Evolutionary conservation across 2,888 invertebrate genomes (phyloP).

Genomic region (Euclidia mi): DNA sequence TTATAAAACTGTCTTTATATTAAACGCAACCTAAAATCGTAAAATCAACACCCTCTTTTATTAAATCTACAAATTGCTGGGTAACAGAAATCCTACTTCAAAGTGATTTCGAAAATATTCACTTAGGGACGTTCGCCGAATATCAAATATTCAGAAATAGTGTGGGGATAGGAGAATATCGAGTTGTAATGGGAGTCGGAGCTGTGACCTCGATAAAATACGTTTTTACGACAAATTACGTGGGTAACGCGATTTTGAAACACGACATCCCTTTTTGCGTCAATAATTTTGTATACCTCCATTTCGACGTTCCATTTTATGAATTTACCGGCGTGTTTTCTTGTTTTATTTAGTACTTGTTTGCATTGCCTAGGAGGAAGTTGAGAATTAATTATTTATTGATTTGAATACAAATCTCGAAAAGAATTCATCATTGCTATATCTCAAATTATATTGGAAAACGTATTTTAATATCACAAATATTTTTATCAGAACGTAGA

Average conservation of each 20-base stretch:
- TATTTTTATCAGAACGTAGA: no score
- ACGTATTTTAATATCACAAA: no score
- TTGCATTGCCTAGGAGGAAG: background rate
- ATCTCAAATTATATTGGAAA: no score
- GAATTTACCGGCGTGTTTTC: constrained; percentile 6
- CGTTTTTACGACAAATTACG: constrained; percentile 74
- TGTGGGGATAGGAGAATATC: constrained; percentile 39
- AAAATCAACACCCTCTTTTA: background rate
- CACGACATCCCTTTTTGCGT: constrained; percentile 47
- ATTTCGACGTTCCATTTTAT: constrained; percentile 18
- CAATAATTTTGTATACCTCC: constrained; percentile 33
- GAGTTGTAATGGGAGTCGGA: constrained; percentile 52
- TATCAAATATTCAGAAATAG: constrained; percentile 37
- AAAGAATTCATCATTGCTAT: no score
- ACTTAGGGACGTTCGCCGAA: constrained; percentile 8
- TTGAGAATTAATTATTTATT: no score
- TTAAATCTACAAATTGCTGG: constrained; percentile 6
- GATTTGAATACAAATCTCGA: no score
- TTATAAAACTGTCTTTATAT: no score
- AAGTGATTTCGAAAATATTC: constrained; percentile 14
- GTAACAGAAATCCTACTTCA: constrained; percentile 1
- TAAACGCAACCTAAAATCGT: background rate
- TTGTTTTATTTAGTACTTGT: background rate
- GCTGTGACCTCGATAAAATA: constrained; percentile 62
- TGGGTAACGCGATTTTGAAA: constrained; percentile 70